Evolutionary conservation across 2,797 vertebrate species (phyloP), one percentile per base, ranked within the genome.

Genomic region (Amblyopsis hoosieri): DNA sequence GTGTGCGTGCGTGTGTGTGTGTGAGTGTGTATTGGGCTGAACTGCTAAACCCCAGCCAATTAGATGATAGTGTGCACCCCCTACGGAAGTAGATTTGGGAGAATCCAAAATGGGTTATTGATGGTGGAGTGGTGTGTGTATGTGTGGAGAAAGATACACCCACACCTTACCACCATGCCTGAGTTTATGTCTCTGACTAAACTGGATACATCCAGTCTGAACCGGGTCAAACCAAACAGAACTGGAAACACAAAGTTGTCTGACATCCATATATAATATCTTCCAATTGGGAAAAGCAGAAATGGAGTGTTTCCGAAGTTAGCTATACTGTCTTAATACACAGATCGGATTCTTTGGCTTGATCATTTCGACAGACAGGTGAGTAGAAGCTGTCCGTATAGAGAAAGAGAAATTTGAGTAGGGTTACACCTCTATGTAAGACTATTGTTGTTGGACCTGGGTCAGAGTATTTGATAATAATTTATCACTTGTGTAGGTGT

Each of bases 271-370:
- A 64, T 67, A 72, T 73, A 50, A 65, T 54, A 69, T 60, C 61
- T 55, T 60, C 67, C 29, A 29, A 64, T 61, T 33, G 58, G 57
- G 47, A 68, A 67, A 68, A 72, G 48, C 64, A 70, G 60, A 79
- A 67, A 65, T 49, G 5, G 67, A 69, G 67, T 54, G 45, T 29
- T 19, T 63, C 6, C 47, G 46, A 17, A 15, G 50, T 52, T 65
- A 73, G 70, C 75, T 67, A 69, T 33, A 80, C 69, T 71, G 82
- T 71, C 80, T 71, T 63, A 64, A 72, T 58, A 64, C 71, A 76
- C 64, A 72, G 68, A 80, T 78, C 80, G 69, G 79, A 42, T 79
- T 88, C 85, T 87, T 88, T 88, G 87, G 85, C 75, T 69, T 73
- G 79, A 65, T 85, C 76, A 69, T 75, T 76, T 75, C 60, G 76